A percentile compares a stretch with the other conserved stretches of the same genome.
phyloP scores from a whole-genome alignment of 1,140 invertebrate genomes.

The Streblospio benedicti region DNA sequence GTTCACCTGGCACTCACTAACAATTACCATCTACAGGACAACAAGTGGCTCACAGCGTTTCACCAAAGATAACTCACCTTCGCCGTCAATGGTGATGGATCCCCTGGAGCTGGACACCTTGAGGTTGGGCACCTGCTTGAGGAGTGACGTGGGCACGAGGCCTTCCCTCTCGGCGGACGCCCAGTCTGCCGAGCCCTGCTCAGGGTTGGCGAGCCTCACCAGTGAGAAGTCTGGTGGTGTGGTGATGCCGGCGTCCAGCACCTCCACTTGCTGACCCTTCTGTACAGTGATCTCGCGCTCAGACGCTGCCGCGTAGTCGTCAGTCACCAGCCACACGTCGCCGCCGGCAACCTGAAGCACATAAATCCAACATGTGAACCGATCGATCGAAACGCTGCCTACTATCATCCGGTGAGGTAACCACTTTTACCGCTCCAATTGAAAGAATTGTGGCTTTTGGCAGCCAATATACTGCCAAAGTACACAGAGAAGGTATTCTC shows the following conservation, averaged over 20 bases:
- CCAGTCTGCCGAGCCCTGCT: slow-evolving; percentile 26
- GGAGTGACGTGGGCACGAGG: slow-evolving; percentile 68
- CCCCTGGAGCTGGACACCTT: slow-evolving; percentile 27
- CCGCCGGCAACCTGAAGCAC: slow-evolving; percentile 25
- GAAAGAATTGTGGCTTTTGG: no score
- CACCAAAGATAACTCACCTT: background rate
- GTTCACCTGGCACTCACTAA: no score
- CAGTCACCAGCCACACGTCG: slow-evolving; percentile 37
- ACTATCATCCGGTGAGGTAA: no score
- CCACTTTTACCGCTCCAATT: no score
- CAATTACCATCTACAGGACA: no score
- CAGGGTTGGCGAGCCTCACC: slow-evolving; percentile 38
- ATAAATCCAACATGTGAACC: no score
- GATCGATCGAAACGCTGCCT: no score
- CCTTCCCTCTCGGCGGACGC: slow-evolving; percentile 61
- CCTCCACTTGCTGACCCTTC: slow-evolving; percentile 73
- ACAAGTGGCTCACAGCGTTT: no score
- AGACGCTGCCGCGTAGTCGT: slow-evolving; percentile 35
- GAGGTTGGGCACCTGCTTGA: slow-evolving; percentile 60
- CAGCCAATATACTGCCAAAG: no score
- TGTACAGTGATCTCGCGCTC: slow-evolving; percentile 34
- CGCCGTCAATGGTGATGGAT: slow-evolving; percentile 41
- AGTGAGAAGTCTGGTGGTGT: slow-evolving; percentile 41
- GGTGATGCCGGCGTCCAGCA: slow-evolving; percentile 59
- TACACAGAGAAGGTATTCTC: no score